These are phyloP conservation scores for Trachemys scripta DNA, from an alignment of 2,113 vertebrate species.

Conservation along the genomic window DNA sequence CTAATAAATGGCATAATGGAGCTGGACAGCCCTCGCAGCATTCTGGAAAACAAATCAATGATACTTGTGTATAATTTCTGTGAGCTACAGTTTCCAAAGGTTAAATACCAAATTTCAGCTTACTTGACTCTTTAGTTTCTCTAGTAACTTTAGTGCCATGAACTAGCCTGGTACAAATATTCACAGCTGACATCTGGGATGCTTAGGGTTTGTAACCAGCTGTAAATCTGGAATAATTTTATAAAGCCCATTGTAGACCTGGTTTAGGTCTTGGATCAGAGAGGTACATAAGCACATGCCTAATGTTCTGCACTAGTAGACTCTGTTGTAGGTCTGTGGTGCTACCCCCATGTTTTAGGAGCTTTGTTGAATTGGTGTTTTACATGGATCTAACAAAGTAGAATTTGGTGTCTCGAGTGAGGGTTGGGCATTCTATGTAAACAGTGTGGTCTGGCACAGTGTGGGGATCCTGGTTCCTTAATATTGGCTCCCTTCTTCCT, in stretches of 20 bases:
- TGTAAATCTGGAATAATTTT: not conserved
- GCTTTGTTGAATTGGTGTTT: not conserved
- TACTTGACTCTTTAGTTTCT: accelerated
- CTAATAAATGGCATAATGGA: not conserved
- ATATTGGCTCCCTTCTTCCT: not conserved
- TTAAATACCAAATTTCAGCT: not conserved
- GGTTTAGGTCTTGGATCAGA: not conserved
- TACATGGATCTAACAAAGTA: not conserved
- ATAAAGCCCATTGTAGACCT: not conserved
- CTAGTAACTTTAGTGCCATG: not conserved
- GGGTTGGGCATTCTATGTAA: no score
- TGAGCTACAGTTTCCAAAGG: not conserved
- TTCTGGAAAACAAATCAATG: not conserved
- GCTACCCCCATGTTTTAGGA: not conserved
- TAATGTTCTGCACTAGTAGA: not conserved
- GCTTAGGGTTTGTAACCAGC: not conserved
- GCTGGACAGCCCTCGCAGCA: not conserved
- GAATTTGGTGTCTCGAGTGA: not conserved
- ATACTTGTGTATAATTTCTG: not conserved
- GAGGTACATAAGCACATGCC: accelerated
- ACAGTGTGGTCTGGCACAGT: accelerated
- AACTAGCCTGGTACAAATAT: accelerated
- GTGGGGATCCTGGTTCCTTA: not conserved
- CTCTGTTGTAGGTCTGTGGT: accelerated
- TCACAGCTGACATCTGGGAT: not conserved